Conservation (phyloP, 2,888 invertebrate genomes). For the Dicranocentrus wangi region DNA sequence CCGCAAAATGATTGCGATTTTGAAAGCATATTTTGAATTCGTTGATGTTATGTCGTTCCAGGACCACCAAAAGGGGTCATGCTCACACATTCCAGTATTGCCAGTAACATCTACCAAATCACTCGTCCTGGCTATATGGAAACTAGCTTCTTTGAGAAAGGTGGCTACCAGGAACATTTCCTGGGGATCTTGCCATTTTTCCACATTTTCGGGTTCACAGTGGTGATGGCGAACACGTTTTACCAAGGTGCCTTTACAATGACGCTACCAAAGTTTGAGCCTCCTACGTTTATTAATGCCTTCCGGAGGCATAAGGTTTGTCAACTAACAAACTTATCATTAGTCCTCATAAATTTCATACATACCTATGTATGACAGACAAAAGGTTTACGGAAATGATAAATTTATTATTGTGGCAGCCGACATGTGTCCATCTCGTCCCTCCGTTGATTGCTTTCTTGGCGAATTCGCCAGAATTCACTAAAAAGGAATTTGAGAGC, state of each 20-base stretch:
- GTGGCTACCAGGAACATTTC: constrained; percentile 78
- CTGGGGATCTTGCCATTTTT: constrained; percentile 85
- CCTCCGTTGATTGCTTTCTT: constrained; percentile 86
- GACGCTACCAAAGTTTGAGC: constrained; percentile 82
- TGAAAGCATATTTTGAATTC: too few species aligned
- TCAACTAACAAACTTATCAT: neutral
- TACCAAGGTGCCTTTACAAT: constrained; percentile 80
- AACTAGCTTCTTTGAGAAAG: constrained; percentile 37
- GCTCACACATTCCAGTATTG: constrained; percentile 79
- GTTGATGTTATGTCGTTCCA: too few species aligned
- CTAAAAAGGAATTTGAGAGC: constrained; percentile 80
- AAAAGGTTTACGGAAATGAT: too few species aligned
- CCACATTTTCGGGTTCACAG: constrained; percentile 86
- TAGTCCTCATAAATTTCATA: too few species aligned
- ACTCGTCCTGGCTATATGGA: constrained; percentile 51
- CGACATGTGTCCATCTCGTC: constrained; percentile 79
- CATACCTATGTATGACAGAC: too few species aligned
- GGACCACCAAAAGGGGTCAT: constrained; percentile 57
- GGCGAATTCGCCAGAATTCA: constrained; percentile 82
- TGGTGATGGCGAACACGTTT: constrained; percentile 80
- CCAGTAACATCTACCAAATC: constrained; percentile 76
- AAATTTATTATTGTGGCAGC: too few species aligned
- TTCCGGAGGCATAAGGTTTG: constrained; percentile 78
- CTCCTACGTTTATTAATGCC: constrained; percentile 82
- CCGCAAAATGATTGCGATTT: too few species aligned